These are phyloP conservation scores for Montipora cactus DNA, from an alignment of 64 coral and sea anemone species.

Conservation along the genomic window DNA sequence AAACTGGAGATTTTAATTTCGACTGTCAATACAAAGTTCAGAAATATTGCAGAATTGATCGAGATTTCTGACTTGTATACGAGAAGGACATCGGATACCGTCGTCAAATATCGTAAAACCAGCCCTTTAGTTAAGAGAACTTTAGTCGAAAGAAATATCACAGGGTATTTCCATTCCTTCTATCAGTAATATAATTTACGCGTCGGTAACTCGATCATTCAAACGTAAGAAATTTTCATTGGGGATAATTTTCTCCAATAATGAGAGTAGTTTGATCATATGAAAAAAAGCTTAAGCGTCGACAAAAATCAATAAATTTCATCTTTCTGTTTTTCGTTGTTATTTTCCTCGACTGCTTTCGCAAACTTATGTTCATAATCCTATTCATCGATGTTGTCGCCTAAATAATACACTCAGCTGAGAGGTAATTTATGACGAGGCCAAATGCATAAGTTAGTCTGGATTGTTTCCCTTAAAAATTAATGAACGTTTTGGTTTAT, in stretches of 20 bases:
- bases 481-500: constrained; percentile 8
- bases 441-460: not conserved
- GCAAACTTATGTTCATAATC: not conserved
- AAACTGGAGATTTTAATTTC: not conserved
- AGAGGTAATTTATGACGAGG: not conserved
- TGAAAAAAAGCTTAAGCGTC: no score
- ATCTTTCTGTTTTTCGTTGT: no score
- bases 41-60: not conserved
- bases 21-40: not conserved
- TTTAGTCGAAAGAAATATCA: no score
- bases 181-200: no score
- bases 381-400: not conserved
- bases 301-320: no score
- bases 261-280: not conserved
- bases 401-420: not conserved
- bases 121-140: no score
- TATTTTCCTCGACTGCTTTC: not conserved
- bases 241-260: constrained; percentile 1
- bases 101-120: no score
- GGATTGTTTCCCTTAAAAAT: not conserved
- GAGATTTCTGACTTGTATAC: not conserved
- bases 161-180: no score
- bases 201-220: not conserved
- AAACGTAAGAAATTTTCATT: not conserved
- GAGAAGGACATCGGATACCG: not conserved